phyloP scores from a whole-genome alignment of 2,888 invertebrate genomes.

The Drosophila birchii region DNA sequence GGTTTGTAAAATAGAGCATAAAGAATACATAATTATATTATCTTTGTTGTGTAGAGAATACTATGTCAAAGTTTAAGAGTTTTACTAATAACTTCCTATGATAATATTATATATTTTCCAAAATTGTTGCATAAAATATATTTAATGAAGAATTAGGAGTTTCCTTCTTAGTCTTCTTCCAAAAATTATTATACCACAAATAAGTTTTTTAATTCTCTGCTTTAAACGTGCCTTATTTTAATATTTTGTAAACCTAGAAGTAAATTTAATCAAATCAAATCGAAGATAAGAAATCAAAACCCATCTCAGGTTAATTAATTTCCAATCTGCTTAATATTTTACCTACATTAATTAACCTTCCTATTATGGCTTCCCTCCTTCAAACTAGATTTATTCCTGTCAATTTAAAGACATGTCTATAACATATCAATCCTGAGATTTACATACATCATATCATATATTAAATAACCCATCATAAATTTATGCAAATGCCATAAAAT shows the following conservation, averaged over 20 bases:
- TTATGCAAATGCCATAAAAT: constrained; percentile 42
- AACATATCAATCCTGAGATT: constrained; percentile 10
- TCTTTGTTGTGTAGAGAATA: too few species aligned
- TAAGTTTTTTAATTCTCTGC: too few species aligned
- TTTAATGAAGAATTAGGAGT: too few species aligned
- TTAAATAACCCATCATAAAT: constrained; percentile 20
- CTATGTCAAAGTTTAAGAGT: too few species aligned
- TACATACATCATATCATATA: constrained; percentile 38
- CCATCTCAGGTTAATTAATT: constrained; percentile 13
- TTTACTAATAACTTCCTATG: too few species aligned
- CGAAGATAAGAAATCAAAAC: background rate
- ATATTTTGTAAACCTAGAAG: too few species aligned
- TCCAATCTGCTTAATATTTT: background rate
- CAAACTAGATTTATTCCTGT: constrained; percentile 2
- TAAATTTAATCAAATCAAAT: background rate
- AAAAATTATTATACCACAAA: too few species aligned
- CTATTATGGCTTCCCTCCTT: background rate
- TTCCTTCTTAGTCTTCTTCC: too few species aligned
- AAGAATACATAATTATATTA: background rate
- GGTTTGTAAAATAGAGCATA: background rate
- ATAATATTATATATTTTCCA: too few species aligned
- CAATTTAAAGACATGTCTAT: constrained; percentile 13
- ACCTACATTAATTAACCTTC: background rate
- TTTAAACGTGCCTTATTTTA: too few species aligned
- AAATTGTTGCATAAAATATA: too few species aligned